A percentile compares a stretch with the other conserved stretches of the same genome.
Evolutionary conservation across 2,888 invertebrate genomes (phyloP).

Genomic region (Apamea anceps): DNA sequence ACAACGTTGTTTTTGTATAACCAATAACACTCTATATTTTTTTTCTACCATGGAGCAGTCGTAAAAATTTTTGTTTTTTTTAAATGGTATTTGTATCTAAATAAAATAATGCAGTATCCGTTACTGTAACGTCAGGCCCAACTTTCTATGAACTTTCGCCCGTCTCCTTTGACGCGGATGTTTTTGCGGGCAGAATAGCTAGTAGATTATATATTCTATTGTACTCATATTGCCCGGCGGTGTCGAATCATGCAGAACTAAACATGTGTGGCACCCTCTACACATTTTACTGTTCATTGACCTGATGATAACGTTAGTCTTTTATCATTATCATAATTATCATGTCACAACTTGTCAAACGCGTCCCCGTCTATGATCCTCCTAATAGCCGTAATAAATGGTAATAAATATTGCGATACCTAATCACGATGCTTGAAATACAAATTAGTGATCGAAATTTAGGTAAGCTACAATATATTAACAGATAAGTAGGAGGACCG

Average conservation of each 20-base stretch:
- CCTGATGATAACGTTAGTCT: neutral
- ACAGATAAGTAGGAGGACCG: conserved; percentile 8
- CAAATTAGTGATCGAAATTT: neutral
- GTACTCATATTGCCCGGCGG: neutral
- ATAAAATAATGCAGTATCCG: too few species aligned
- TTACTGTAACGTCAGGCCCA: too few species aligned
- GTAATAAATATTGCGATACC: conserved; percentile 15
- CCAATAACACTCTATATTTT: too few species aligned
- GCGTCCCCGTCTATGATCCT: neutral
- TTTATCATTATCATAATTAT: conserved; percentile 13
- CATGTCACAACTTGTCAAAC: conserved; percentile 1
- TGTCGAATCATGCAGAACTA: neutral
- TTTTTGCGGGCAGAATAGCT: too few species aligned
- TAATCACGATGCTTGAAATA: conserved; percentile 9
- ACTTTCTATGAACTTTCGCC: too few species aligned
- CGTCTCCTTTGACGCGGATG: too few species aligned
- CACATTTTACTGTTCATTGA: neutral
- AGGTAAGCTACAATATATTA: conserved; percentile 16
- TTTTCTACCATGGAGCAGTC: too few species aligned
- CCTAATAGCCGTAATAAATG: neutral
- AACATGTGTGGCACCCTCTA: neutral
- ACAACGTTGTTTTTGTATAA: too few species aligned
- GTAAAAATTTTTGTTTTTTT: too few species aligned
- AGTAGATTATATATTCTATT: neutral
- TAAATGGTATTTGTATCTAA: too few species aligned